A percentile compares a stretch with the other conserved stretches of the same genome.
phyloP scores from a whole-genome alignment of 2,888 invertebrate species.

The Perdita meconis region DNA sequence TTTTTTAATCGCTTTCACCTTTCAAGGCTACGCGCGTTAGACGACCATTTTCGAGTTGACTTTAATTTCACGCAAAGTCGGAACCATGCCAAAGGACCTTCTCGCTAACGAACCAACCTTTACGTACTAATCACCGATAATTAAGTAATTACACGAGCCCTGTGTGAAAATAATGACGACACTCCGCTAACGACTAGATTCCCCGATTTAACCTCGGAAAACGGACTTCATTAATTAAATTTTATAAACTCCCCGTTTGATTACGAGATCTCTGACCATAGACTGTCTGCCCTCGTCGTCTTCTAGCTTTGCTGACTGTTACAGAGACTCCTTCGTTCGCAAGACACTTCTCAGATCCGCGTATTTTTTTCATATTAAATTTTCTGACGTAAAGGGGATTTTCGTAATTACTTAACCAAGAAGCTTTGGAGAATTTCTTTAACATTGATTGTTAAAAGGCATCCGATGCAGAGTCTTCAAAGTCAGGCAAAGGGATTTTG shows the following conservation, averaged over 20 bases:
- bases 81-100: conserved; percentile 33
- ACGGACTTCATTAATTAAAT: conserved; percentile 10
- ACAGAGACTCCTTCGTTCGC: too few species aligned
- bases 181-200: conserved; percentile 14
- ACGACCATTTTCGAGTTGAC: conserved; percentile 36
- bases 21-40: conserved; percentile 1
- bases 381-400: too few species aligned
- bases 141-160: conserved; percentile 37
- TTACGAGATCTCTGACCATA: too few species aligned
- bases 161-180: conserved; percentile 37
- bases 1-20: conserved; percentile 41
- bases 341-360: too few species aligned
- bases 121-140: conserved; percentile 48
- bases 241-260: background rate
- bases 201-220: conserved; percentile 5
- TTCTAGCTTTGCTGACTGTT: too few species aligned
- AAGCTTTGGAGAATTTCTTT: too few species aligned
- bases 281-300: background rate
- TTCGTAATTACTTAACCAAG: too few species aligned
- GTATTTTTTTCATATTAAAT: too few species aligned
- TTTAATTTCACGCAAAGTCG: conserved; percentile 50
- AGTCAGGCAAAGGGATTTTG: too few species aligned
- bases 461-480: too few species aligned
- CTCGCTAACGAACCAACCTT: conserved; percentile 44
- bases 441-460: too few species aligned